A percentile compares a stretch with the other conserved stretches of the same genome.
These are phyloP conservation scores for Dipus sagitta DNA, from an alignment of 2,797 vertebrate species.

Conservation along the genomic window DNA sequence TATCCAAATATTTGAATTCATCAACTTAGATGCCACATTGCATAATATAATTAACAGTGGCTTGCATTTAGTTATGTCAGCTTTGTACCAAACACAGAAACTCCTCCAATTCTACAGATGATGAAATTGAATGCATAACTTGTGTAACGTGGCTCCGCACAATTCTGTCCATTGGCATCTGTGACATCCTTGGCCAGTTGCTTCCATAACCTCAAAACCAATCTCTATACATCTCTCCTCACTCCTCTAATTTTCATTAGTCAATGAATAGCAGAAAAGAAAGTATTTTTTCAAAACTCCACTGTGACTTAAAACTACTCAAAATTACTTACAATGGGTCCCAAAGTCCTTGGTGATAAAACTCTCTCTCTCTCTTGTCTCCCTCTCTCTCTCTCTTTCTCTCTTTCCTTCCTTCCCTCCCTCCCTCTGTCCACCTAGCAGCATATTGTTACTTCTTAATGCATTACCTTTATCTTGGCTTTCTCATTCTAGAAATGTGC, in stretches of 20 bases:
- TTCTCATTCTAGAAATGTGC: background rate
- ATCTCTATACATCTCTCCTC: background rate
- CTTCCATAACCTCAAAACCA: background rate
- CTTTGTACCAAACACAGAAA: background rate
- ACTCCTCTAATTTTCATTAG: background rate
- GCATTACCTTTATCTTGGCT: background rate
- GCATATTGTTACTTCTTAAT: background rate
- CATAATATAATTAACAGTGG: background rate
- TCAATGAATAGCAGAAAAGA: constrained; percentile 10
- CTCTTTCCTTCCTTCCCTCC: background rate
- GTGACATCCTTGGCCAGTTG: background rate
- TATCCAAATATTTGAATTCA: background rate
- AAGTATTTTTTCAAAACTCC: background rate
- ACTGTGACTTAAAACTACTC: background rate
- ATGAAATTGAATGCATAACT: background rate
- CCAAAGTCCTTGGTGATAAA: background rate
- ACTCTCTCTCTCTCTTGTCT: background rate
- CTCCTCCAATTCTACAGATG: background rate
- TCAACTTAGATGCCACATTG: background rate
- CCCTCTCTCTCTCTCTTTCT: background rate
- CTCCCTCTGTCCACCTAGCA: background rate
- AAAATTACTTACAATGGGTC: background rate
- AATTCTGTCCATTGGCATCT: background rate
- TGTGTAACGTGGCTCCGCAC: background rate
- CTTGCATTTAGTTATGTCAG: background rate